A percentile compares a stretch with the other conserved stretches of the same genome.
Evolutionary conservation across 2,888 invertebrate species (phyloP).

Genomic region (Hemicrepidius hirtus): DNA sequence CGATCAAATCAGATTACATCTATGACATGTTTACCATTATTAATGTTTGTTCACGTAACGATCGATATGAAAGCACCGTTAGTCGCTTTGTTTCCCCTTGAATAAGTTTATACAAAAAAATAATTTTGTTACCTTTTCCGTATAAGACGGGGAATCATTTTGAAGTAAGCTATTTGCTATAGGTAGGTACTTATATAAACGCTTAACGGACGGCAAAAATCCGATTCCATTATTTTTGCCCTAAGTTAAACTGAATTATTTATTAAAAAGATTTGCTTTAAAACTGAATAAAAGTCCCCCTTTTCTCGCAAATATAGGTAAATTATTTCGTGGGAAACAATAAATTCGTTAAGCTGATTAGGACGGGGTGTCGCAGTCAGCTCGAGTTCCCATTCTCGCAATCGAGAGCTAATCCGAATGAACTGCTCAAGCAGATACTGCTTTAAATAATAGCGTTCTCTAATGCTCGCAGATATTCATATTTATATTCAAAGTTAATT

Average conservation of each 20-base stretch:
- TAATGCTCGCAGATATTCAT: conserved; percentile 62
- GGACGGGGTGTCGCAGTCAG: conserved; percentile 59
- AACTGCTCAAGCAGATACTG: conserved; percentile 64
- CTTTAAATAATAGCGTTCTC: conserved; percentile 63
- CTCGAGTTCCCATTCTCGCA: conserved; percentile 58
- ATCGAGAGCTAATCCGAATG: conserved; percentile 64
- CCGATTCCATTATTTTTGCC: conserved; percentile 16
- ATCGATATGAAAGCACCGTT: conserved; percentile 45
- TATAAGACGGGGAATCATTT: not conserved
- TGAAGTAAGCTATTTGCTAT: not conserved
- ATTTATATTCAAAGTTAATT: conserved; percentile 65
- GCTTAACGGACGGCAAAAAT: conserved; percentile 13
- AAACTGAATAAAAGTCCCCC: conserved; percentile 47
- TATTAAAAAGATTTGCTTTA: conserved; percentile 46
- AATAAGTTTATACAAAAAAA: conserved; percentile 11
- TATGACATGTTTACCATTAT: conserved; percentile 53
- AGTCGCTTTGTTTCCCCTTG: conserved; percentile 22
- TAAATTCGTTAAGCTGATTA: conserved; percentile 66
- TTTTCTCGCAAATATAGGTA: conserved; percentile 49
- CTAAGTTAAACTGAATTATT: conserved; percentile 34
- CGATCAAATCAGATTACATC: conserved; percentile 54
- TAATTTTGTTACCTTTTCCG: conserved; percentile 7
- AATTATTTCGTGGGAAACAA: conserved; percentile 63
- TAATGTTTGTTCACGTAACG: conserved; percentile 47
- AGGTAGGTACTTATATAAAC: conserved; percentile 2